These are phyloP conservation scores for Catocala nupta DNA, from an alignment of 2,888 invertebrate genomes.

Conservation along the genomic window DNA sequence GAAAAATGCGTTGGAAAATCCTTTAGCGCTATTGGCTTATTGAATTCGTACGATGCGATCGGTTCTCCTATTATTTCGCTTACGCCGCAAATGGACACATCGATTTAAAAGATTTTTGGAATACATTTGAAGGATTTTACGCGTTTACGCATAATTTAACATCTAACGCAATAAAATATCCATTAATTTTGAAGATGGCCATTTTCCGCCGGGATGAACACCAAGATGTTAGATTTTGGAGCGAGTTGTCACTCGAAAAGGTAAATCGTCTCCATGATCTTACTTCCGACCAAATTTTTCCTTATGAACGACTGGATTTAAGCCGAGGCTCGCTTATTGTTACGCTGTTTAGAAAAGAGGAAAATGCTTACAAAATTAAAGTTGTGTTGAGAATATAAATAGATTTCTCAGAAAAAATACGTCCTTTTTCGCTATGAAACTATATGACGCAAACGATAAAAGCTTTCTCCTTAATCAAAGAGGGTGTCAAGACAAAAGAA, in stretches of 20 bases:
- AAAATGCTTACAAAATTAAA: constrained; percentile 9
- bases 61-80: constrained; percentile 48
- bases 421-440: neutral
- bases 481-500: constrained; percentile 41
- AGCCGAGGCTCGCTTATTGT: constrained; percentile 24
- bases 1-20: constrained; percentile 47
- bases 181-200: constrained; percentile 84
- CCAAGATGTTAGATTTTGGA: constrained; percentile 70
- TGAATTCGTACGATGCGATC: constrained; percentile 48
- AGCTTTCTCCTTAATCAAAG: constrained; percentile 43
- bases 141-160: constrained; percentile 83
- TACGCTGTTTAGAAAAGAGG: constrained; percentile 14
- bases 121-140: constrained; percentile 70
- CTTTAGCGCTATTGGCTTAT: constrained; percentile 47
- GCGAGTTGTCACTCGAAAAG: constrained; percentile 63
- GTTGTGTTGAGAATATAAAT: constrained; percentile 6
- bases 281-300: constrained; percentile 39
- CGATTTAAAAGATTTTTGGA: constrained; percentile 57
- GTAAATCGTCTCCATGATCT: constrained; percentile 59
- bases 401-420: constrained; percentile 6
- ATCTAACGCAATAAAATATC: constrained; percentile 83
- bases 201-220: constrained; percentile 79
- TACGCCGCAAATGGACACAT: constrained; percentile 54
- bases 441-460: constrained; percentile 32
- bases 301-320: constrained; percentile 34